These are phyloP conservation scores for Brachypalpus laphriformis DNA, from an alignment of 2,888 invertebrate species.

Conservation along the genomic window DNA sequence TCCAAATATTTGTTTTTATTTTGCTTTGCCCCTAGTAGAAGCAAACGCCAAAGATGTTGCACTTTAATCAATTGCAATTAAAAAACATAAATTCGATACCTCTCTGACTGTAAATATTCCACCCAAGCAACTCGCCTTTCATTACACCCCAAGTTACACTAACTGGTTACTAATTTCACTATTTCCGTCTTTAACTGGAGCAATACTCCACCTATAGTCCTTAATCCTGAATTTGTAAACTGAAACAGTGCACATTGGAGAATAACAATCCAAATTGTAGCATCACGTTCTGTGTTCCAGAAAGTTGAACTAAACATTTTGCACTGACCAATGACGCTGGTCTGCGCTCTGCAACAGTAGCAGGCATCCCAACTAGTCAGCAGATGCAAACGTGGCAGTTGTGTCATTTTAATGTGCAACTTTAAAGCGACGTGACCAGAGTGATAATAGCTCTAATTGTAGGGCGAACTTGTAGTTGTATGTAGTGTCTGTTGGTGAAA, in stretches of 20 bases:
- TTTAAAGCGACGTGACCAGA: slow-evolving; percentile 69
- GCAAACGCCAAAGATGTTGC: neutral
- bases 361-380: slow-evolving; percentile 17
- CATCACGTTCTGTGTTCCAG: slow-evolving; percentile 33
- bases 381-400: slow-evolving; percentile 72
- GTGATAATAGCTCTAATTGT: slow-evolving; percentile 67
- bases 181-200: neutral
- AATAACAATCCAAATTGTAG: slow-evolving; percentile 31
- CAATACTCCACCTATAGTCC: neutral
- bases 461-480: slow-evolving; percentile 38
- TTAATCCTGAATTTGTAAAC: slow-evolving; percentile 18
- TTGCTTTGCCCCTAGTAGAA: no score
- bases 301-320: slow-evolving; percentile 23
- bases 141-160: neutral
- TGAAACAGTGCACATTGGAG: neutral
- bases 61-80: neutral
- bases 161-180: slow-evolving; percentile 19
- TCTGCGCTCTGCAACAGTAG: neutral
- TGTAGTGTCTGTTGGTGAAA: slow-evolving; percentile 35
- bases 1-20: no score
- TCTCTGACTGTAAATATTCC: no score
- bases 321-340: slow-evolving; percentile 4
- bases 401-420: slow-evolving; percentile 74
- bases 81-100: neutral
- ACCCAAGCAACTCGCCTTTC: neutral